Base-by-base conservation (phyloP, 2,113 vertebrate genomes). In the Seriola aureovittata region DNA sequence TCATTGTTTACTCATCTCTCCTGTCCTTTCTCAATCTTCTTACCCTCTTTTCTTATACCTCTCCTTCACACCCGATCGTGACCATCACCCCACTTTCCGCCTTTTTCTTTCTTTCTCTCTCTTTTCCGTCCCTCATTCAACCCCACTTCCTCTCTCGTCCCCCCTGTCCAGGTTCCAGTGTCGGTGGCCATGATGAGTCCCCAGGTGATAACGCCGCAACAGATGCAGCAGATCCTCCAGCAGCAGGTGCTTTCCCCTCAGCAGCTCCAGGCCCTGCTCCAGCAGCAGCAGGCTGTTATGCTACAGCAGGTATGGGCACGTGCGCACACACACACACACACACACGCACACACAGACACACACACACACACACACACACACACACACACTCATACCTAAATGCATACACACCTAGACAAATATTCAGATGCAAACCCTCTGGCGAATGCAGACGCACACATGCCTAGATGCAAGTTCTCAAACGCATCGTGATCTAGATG, bases 131-230 rank as follows among this genome's bases (percentile, higher is more conserved):
- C 19, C 75, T 57, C 59, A 16, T 62, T 23, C 44, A 36, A 29
- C 79, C 34, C 74, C 3, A 29, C 29, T 59, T 42, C 19, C 12
- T 75, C 60, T 17, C 4, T 69, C 74, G 11, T 48, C 67, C 16
- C 46, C 25, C 29, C 4, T 0, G 55, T 72, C 63, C 94, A 99
- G 98, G 97, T 99, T 93, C 98, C 98, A 92, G 98, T 99, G 95
- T 99, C 98, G 67, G 97, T 99, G 98, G 97, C 98, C 97, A 99
- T 99, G 98, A 99, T 99, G 98, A 99, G 97, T 94, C 98, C 98
- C 94, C 98, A 99, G 97, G 98, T 99, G 96, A 99, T 99, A 95
- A 98, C 98, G 86, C 97, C 98, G 84, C 97, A 99, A 94, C 98
- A 99, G 94, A 99, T 99, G 98, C 98, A 99, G 96, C 98, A 99